phyloP scores from a whole-genome alignment of 2,888 invertebrate species.

The Operophtera brumata region DNA sequence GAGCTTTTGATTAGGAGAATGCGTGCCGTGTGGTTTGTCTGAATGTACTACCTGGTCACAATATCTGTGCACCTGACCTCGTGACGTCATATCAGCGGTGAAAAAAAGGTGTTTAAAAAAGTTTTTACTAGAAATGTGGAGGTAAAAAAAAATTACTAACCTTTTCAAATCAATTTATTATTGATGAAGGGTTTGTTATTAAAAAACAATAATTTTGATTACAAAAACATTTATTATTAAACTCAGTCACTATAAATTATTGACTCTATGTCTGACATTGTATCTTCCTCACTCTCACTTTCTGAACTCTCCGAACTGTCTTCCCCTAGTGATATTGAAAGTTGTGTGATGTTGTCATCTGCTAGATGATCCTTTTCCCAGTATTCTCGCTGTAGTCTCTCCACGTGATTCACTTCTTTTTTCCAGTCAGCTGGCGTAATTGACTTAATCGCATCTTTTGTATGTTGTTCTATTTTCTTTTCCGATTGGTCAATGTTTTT shows the following conservation, averaged over 20 bases:
- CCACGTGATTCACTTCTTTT: slow-evolving; percentile 23
- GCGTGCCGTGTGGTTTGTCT: too few relatives aligned
- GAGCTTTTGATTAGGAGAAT: too few relatives aligned
- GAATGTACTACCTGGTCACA: not conserved
- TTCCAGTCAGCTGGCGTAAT: slow-evolving; percentile 7
- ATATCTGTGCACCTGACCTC: not conserved
- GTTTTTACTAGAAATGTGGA: not conserved
- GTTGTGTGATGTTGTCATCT: slow-evolving; percentile 16
- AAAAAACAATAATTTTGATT: slow-evolving; percentile 1
- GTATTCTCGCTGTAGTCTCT: slow-evolving; percentile 20
- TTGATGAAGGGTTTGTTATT: not conserved
- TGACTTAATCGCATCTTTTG: slow-evolving; percentile 10
- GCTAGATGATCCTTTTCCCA: slow-evolving; percentile 23
- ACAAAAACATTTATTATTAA: slow-evolving; percentile 9
- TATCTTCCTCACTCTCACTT: slow-evolving; percentile 15
- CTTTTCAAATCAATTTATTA: slow-evolving; percentile 5
- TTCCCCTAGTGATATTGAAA: slow-evolving; percentile 21
- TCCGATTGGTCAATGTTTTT: slow-evolving; percentile 38
- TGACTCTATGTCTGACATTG: slow-evolving; percentile 14
- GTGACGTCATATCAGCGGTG: not conserved
- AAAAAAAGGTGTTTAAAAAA: not conserved
- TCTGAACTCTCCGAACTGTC: slow-evolving; percentile 13
- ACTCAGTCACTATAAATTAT: slow-evolving; percentile 12
- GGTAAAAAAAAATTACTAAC: slow-evolving; percentile 4
- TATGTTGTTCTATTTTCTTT: slow-evolving; percentile 32